A percentile compares a stretch with the other conserved stretches of the same genome.
These are phyloP conservation scores for Drosophila asahinai DNA, from an alignment of 1,140 invertebrate genomes.

Conservation along the genomic window DNA sequence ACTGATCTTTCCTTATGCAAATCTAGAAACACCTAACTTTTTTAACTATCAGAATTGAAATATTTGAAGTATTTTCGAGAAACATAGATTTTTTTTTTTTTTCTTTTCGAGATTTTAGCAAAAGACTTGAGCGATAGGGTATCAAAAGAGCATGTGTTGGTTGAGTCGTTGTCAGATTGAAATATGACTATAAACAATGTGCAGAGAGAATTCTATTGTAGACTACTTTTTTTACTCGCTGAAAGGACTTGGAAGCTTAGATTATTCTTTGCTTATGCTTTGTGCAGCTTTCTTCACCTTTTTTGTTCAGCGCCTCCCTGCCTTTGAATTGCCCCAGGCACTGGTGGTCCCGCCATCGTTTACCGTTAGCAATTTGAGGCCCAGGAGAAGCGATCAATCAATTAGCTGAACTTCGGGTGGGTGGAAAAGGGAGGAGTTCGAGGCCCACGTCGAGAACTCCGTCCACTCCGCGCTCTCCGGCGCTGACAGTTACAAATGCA, in stretches of 20 bases:
- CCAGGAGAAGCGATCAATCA: constrained; percentile 55
- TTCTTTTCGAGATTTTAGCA: not conserved
- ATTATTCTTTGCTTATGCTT: constrained; percentile 16
- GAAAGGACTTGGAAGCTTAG: constrained; percentile 41
- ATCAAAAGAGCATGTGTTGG: not conserved
- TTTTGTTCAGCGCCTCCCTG: constrained; percentile 5
- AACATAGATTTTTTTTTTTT: not conserved
- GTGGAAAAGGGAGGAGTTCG: constrained; percentile 6
- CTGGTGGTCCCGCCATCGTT: constrained; percentile 34
- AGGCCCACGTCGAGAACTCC: constrained; percentile 43
- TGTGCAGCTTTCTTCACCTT: constrained; percentile 5
- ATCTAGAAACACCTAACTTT: too few species aligned
- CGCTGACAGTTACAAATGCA: constrained; percentile 67
- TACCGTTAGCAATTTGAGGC: constrained; percentile 54
- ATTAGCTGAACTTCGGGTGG: constrained; percentile 59
- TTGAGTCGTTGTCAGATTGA: constrained; percentile 56
- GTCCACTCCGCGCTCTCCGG: constrained; percentile 5
- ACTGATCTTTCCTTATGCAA: too few species aligned
- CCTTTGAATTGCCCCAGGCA: constrained; percentile 13
- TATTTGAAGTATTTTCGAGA: not conserved
- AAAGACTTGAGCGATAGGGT: not conserved
- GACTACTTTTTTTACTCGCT: constrained; percentile 9
- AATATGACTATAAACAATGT: constrained; percentile 65
- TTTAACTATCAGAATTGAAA: too few species aligned
- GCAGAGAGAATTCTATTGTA: constrained; percentile 40